Conservation (phyloP, 2,888 invertebrate genomes). For the Fabriciana adippe region DNA sequence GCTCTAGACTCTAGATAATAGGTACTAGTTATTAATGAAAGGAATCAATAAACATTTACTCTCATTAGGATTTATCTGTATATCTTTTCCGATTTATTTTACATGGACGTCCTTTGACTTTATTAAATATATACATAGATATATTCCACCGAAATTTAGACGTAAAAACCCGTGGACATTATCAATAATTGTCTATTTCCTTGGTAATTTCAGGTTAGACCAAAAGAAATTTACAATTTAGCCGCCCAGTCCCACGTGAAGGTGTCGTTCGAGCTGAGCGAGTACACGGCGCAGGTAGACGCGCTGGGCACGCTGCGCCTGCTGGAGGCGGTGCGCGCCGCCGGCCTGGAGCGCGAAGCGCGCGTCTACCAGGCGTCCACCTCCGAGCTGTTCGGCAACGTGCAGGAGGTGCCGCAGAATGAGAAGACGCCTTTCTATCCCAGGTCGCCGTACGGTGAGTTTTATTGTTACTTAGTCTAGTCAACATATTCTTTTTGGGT, state of each 20-base stretch:
- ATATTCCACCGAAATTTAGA: too few species aligned
- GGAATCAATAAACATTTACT: too few species aligned
- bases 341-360: conserved; percentile 89
- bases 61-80: too few species aligned
- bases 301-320: conserved; percentile 96
- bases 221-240: conserved; percentile 98
- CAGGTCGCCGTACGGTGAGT: conserved; percentile 95
- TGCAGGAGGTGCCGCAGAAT: conserved; percentile 94
- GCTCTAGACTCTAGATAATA: too few species aligned
- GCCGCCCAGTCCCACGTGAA: conserved; percentile 99
- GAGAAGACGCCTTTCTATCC: conserved; percentile 98
- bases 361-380: conserved; percentile 98
- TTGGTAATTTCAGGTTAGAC: conserved; percentile 78
- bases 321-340: conserved; percentile 95
- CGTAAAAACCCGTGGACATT: too few species aligned
- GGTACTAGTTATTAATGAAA: too few species aligned
- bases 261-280: conserved; percentile 98
- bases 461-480: not conserved
- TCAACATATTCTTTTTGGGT: too few species aligned
- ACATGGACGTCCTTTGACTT: too few species aligned
- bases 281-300: conserved; percentile 99
- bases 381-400: conserved; percentile 97
- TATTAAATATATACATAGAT: too few species aligned
- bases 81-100: too few species aligned
- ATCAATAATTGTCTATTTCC: not conserved